phyloP scores from a whole-genome alignment of 2,113 vertebrate genomes.

The Terrapene triunguis region DNA sequence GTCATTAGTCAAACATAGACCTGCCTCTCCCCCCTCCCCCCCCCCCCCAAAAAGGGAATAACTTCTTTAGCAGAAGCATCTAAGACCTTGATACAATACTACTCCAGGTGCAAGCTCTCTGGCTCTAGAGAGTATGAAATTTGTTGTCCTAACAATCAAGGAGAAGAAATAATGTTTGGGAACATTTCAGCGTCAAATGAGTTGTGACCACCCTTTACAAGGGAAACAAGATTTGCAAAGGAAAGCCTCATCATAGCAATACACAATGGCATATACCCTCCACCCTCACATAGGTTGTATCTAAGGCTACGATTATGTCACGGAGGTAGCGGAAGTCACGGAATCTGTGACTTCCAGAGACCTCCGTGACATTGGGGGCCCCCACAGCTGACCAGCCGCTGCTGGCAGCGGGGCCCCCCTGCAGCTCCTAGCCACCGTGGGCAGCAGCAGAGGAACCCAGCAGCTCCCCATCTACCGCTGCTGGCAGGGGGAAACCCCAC shows the following conservation, averaged over 20 bases:
- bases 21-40: accelerated
- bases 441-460: no score
- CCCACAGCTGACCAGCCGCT: no score
- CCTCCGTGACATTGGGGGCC: no score
- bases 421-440: no score
- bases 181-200: not conserved
- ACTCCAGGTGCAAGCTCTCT: not conserved
- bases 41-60: not conserved
- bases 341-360: no score
- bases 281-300: no score
- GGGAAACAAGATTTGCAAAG: accelerated
- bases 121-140: not conserved
- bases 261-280: not conserved
- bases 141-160: not conserved
- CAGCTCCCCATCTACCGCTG: no score
- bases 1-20: not conserved
- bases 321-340: no score
- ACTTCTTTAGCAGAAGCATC: not conserved
- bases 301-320: no score
- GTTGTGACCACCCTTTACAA: accelerated
- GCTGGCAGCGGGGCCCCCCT: no score
- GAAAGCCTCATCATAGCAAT: not conserved
- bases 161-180: no score
- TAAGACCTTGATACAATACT: not conserved
- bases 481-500: no score